A percentile compares a stretch with the other conserved stretches of the same genome.
Conservation (phyloP, 1,140 invertebrate genomes). For the Brachystomella parvula region DNA sequence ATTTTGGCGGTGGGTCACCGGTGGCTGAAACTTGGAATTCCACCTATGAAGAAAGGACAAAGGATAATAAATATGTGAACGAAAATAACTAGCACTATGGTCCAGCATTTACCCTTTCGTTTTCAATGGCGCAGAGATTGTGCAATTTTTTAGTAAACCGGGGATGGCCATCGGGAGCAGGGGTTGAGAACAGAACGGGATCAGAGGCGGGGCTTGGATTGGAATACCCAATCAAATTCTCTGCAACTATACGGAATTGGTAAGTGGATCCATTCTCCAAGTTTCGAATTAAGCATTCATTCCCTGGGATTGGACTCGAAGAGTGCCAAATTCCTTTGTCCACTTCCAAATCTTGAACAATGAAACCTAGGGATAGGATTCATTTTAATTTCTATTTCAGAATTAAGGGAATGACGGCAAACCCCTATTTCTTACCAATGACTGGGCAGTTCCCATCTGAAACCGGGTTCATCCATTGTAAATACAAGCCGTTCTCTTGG, state of each 20-base stretch:
- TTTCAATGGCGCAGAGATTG: slow-evolving; percentile 59
- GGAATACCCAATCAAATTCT: slow-evolving; percentile 58
- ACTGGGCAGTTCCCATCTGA: neutral
- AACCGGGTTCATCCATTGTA: neutral
- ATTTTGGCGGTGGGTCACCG: slow-evolving; percentile 72
- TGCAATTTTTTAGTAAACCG: neutral
- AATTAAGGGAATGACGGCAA: too few relatives aligned
- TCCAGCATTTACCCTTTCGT: slow-evolving; percentile 44
- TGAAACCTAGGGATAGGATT: neutral
- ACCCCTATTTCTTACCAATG: too few relatives aligned
- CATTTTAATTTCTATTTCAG: neutral
- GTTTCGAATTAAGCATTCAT: neutral
- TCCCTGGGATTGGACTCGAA: neutral
- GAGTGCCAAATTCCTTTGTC: neutral
- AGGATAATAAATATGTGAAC: neutral
- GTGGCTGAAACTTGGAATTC: slow-evolving; percentile 56
- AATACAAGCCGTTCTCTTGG: neutral
- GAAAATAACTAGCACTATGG: neutral
- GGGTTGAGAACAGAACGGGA: slow-evolving; percentile 26
- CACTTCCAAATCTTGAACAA: neutral
- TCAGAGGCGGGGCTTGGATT: slow-evolving; percentile 22
- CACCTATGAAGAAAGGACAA: slow-evolving; percentile 35
- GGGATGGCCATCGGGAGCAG: neutral
- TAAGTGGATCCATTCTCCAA: slow-evolving; percentile 79
- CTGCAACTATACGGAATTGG: slow-evolving; percentile 76